Percentiles rank a stretch among this genome's conserved stretches.
These are phyloP conservation scores for Anarrhichthys ocellatus DNA, from an alignment of 2,113 vertebrate genomes.

Conservation along the genomic window DNA sequence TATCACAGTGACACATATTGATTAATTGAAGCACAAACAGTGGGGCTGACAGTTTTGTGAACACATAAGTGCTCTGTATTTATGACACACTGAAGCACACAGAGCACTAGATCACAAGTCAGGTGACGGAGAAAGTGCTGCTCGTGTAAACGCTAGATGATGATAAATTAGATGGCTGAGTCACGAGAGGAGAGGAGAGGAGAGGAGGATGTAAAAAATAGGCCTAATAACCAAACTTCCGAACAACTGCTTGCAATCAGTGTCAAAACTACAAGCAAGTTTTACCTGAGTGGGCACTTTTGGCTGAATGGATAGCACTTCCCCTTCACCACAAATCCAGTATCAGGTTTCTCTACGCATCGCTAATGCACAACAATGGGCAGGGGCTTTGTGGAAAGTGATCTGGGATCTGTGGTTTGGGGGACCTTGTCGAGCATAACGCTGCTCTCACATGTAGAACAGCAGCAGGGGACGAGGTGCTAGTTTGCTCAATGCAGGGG, in stretches of 20 bases:
- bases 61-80: constrained; percentile 20
- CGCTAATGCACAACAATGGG: constrained; percentile 69
- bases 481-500: constrained; percentile 8
- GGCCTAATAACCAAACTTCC: constrained; percentile 21
- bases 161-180: constrained; percentile 31
- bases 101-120: constrained; percentile 19
- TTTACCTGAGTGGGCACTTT: constrained; percentile 74
- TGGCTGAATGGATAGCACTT: constrained; percentile 65
- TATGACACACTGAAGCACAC: constrained; percentile 15
- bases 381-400: constrained; percentile 58
- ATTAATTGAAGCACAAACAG: constrained; percentile 9
- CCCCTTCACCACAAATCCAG: constrained; percentile 59
- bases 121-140: constrained; percentile 33
- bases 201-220: background rate
- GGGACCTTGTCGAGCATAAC: constrained; percentile 59
- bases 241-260: constrained; percentile 52
- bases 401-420: constrained; percentile 67
- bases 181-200: background rate
- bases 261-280: constrained; percentile 67
- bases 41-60: background rate
- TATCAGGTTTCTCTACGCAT: constrained; percentile 64
- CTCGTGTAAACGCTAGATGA: background rate
- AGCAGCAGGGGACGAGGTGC: constrained; percentile 42
- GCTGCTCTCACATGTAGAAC: constrained; percentile 53
- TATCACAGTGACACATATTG: background rate